Conservation (phyloP, 2,888 invertebrate species). For the Schizaphis graminum region DNA sequence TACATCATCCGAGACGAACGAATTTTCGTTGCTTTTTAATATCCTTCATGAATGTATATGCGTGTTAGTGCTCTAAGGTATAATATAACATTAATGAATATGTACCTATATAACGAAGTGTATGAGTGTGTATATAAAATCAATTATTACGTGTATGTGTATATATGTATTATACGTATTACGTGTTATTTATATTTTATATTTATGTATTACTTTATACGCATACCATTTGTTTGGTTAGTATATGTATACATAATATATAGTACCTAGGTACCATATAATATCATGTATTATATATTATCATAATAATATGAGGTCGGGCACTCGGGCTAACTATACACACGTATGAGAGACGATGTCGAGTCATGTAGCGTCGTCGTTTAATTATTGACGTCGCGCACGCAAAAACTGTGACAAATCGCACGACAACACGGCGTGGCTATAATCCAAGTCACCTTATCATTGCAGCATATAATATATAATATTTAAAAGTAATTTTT, state of each 20-base stretch:
- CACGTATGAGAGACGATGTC: background rate
- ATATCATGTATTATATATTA: background rate
- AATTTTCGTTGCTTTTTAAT: background rate
- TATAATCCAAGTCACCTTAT: background rate
- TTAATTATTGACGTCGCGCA: slow-evolving; percentile 14
- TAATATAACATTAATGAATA: background rate
- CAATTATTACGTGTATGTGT: background rate
- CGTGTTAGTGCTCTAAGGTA: background rate
- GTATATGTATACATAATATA: background rate
- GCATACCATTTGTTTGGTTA: background rate
- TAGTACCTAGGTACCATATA: background rate
- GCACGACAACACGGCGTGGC: background rate
- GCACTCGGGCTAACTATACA: background rate
- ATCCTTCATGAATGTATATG: background rate
- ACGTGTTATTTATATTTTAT: background rate
- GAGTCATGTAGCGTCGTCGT: background rate
- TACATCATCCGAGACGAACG: background rate
- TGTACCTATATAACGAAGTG: background rate
- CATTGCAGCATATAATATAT: background rate
- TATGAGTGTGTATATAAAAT: background rate
- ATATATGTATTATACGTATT: background rate
- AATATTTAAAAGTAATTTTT: background rate
- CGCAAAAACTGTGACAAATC: slow-evolving; percentile 19
- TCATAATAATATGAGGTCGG: background rate
- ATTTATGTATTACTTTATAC: background rate